Conservation (phyloP, 2,113 vertebrate genomes). For the Perognathus longimembris region DNA sequence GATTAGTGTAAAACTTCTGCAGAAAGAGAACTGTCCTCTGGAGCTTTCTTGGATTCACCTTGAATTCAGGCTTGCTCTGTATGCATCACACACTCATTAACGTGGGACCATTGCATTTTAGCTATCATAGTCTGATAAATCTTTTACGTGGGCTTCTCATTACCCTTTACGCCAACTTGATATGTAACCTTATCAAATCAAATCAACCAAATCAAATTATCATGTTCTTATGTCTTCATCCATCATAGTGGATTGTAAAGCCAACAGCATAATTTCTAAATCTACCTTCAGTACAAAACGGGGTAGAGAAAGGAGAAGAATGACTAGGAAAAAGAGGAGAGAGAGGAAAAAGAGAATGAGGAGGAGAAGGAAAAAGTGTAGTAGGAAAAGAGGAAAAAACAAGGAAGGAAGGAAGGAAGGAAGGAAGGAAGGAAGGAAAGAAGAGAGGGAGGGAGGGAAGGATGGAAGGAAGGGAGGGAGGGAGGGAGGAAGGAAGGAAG, state of each 20-base stretch:
- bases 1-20: slow-evolving; percentile 1
- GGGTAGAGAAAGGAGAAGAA: not conserved
- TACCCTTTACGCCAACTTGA: not conserved
- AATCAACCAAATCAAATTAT: not conserved
- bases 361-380: no score
- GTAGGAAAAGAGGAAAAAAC: not conserved
- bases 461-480: no score
- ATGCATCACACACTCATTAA: fast-evolving
- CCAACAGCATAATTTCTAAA: not conserved
- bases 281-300: not conserved
- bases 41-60: slow-evolving; percentile 13
- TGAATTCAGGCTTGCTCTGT: not conserved
- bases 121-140: not conserved
- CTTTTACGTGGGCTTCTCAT: not conserved
- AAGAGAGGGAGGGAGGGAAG: not conserved
- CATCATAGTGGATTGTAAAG: not conserved
- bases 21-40: slow-evolving; percentile 8
- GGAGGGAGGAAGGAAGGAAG: no score
- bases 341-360: not conserved
- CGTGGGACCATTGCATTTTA: no score
- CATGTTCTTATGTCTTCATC: not conserved
- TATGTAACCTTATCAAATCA: no score
- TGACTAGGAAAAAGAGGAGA: no score
- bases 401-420: no score
- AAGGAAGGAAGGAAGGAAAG: no score